Evolutionary conservation across 1,140 invertebrate genomes (phyloP).

Genomic region (Caenorhabditis brenneri): DNA sequence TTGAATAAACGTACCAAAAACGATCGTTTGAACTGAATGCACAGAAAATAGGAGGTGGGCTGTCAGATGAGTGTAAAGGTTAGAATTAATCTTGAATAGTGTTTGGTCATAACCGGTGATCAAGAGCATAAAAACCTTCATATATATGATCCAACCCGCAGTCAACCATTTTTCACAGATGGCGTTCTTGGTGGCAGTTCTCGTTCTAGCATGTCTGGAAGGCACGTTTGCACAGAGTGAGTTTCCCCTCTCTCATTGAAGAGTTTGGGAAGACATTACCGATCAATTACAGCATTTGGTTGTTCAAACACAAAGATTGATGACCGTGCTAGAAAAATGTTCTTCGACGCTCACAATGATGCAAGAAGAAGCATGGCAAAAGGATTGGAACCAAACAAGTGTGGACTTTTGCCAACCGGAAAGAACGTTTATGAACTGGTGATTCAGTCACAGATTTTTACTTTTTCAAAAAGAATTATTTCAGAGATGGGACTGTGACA

Average conservation of each 20-base stretch:
- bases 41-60: background rate
- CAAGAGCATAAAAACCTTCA: background rate
- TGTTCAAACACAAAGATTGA: background rate
- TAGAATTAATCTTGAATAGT: constrained; percentile 33
- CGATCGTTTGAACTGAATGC: background rate
- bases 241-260: no score
- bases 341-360: background rate
- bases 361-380: constrained; percentile 35
- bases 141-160: background rate
- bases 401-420: constrained; percentile 11
- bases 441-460: no score
- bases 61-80: background rate
- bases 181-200: background rate
- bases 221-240: background rate
- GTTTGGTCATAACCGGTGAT: background rate
- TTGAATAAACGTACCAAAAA: background rate
- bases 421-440: constrained; percentile 45
- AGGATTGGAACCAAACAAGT: constrained; percentile 40
- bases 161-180: background rate
- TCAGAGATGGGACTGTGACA: constrained; percentile 26
- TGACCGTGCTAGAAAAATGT: constrained; percentile 26
- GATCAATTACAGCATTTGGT: background rate
- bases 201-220: background rate
- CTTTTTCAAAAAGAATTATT: background rate
- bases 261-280: background rate